phyloP scores from a whole-genome alignment of 2,888 invertebrate species.

The Drosophila recens region DNA sequence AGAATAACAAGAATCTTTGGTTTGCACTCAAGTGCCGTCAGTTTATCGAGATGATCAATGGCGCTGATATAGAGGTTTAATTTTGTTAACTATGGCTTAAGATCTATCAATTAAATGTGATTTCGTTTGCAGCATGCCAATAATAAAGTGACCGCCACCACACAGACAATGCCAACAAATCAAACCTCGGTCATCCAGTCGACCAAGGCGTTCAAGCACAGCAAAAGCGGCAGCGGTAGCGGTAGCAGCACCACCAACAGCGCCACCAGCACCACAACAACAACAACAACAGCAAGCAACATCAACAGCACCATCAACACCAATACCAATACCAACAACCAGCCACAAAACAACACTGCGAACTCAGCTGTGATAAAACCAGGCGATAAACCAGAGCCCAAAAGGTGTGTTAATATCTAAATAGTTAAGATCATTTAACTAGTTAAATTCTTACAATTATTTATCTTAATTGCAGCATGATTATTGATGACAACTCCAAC shows the following conservation, averaged over 20 bases:
- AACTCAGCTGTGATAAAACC: constrained; percentile 83
- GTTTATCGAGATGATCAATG: constrained; percentile 99
- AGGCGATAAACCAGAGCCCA: constrained; percentile 80
- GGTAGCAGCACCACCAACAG: constrained; percentile 53
- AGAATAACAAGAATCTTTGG: constrained; percentile 94
- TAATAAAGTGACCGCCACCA: constrained; percentile 75
- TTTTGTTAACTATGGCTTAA: not conserved
- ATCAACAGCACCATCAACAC: constrained; percentile 32
- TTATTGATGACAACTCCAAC: constrained; percentile 87
- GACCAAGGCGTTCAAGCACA: constrained; percentile 86
- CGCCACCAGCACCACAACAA: constrained; percentile 4
- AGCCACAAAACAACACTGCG: constrained; percentile 72
- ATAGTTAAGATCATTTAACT: not conserved
- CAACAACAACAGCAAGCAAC: constrained; percentile 30
- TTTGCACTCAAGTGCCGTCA: constrained; percentile 99
- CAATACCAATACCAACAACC: constrained; percentile 56
- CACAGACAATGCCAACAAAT: constrained; percentile 85
- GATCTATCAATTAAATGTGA: not conserved
- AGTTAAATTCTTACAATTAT: not conserved
- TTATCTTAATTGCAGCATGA: constrained; percentile 84
- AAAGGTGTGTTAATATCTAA: constrained; percentile 50
- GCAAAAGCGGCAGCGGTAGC: constrained; percentile 71
- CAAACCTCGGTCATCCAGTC: constrained; percentile 94
- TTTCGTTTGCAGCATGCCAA: constrained; percentile 58
- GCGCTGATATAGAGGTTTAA: constrained; percentile 90